Conservation (phyloP, 2,888 invertebrate genomes). For the Cosmopolites sordidus region DNA sequence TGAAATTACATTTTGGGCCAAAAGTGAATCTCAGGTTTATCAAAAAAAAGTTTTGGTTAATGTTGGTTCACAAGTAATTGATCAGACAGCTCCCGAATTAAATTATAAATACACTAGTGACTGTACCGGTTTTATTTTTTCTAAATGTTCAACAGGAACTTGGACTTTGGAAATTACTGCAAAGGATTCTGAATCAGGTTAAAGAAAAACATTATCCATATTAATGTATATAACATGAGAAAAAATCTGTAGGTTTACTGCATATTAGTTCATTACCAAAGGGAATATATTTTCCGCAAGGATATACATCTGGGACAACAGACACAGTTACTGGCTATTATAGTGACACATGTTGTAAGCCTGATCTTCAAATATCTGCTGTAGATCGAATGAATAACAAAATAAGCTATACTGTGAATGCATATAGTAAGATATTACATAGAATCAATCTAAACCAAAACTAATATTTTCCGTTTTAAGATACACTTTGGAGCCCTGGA, state of each 20-base stretch:
- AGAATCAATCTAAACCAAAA: not conserved
- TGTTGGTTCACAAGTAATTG: constrained; percentile 38
- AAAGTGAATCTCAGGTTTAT: constrained; percentile 42
- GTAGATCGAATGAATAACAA: constrained; percentile 66
- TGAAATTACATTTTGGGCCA: constrained; percentile 59
- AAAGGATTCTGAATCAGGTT: constrained; percentile 63
- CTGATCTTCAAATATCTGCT: constrained; percentile 63
- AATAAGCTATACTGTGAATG: constrained; percentile 60
- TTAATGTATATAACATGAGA: too few relatives aligned
- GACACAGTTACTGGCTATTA: constrained; percentile 64
- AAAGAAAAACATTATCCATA: not conserved
- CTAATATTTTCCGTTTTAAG: constrained; percentile 31
- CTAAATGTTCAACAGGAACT: constrained; percentile 59
- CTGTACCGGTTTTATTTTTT: constrained; percentile 43
- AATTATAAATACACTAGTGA: constrained; percentile 48
- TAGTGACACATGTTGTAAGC: constrained; percentile 68
- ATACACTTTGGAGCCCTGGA: constrained; percentile 38
- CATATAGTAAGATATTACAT: constrained; percentile 38
- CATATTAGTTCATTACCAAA: constrained; percentile 56
- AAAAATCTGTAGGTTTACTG: constrained; percentile 51
- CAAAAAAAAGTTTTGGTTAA: constrained; percentile 49
- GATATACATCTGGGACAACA: constrained; percentile 64
- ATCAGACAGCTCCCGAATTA: constrained; percentile 37
- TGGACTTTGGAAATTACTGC: constrained; percentile 70
- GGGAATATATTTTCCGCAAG: constrained; percentile 59